Percentiles rank a stretch among this genome's conserved stretches.
Evolutionary conservation across 2,888 invertebrate genomes (phyloP).

Genomic region (Notocelia uddmanniana): DNA sequence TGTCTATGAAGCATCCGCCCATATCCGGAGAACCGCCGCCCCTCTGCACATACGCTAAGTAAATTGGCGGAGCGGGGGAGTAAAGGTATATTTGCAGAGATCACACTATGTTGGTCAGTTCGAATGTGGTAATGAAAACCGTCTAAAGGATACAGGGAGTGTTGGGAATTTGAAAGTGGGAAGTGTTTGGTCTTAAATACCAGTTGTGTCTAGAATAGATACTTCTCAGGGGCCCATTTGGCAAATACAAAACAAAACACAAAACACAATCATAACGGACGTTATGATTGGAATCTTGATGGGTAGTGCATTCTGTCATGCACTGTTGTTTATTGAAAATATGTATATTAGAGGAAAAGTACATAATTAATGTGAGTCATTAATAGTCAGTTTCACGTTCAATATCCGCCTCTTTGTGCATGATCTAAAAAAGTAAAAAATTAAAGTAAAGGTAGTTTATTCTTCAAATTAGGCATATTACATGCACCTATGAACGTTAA

Average conservation of each 20-base stretch:
- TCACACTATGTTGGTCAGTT: constrained; percentile 13
- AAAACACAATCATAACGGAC: neutral
- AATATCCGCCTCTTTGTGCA: too few relatives aligned
- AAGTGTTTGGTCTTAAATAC: constrained; percentile 22
- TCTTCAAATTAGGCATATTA: too few relatives aligned
- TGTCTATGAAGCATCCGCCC: constrained; percentile 39
- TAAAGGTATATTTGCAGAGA: constrained; percentile 3
- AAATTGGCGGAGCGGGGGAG: neutral
- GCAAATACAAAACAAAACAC: too few relatives aligned
- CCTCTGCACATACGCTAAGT: neutral
- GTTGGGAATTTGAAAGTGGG: constrained; percentile 26
- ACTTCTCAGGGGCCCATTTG: neutral
- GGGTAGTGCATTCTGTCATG: neutral
- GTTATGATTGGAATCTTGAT: neutral
- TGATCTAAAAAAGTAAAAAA: too few relatives aligned
- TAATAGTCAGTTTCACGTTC: too few relatives aligned
- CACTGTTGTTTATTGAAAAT: too few relatives aligned
- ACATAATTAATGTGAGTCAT: too few relatives aligned
- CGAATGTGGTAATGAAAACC: constrained; percentile 37
- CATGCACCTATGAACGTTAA: too few relatives aligned
- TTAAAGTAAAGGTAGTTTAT: too few relatives aligned
- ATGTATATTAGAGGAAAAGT: too few relatives aligned
- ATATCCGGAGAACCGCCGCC: constrained; percentile 22
- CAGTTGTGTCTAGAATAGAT: neutral
- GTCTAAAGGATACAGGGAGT: constrained; percentile 25